A percentile compares a stretch with the other conserved stretches of the same genome.
These are phyloP conservation scores for Gambelia wislizenii DNA, from an alignment of 2,797 vertebrate genomes.

Conservation along the genomic window DNA sequence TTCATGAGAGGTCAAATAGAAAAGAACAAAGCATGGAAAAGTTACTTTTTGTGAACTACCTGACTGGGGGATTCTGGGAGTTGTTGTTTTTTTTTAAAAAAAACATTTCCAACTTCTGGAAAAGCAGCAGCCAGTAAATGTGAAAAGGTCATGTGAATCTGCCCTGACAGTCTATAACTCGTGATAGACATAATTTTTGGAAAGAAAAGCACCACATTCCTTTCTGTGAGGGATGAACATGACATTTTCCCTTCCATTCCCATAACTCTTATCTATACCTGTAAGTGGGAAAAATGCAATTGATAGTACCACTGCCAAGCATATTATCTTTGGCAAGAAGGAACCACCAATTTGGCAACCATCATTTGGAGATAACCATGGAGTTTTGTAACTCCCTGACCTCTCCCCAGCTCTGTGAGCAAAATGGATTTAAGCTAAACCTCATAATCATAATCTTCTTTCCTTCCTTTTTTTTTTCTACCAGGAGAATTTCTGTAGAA, in stretches of 20 bases:
- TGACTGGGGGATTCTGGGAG: too few relatives aligned
- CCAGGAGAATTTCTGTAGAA: neutral
- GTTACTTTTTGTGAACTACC: too few relatives aligned
- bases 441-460: neutral
- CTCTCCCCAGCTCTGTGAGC: neutral
- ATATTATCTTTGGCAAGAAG: conserved; percentile 11
- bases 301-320: conserved; percentile 16
- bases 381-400: neutral
- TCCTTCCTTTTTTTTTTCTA: conserved; percentile 2
- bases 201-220: conserved; percentile 37
- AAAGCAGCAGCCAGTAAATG: neutral
- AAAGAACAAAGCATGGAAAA: too few relatives aligned
- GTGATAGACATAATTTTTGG: conserved; percentile 28
- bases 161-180: neutral
- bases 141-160: conserved; percentile 34
- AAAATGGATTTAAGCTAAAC: neutral
- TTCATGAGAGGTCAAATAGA: neutral
- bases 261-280: conserved; percentile 33
- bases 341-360: neutral
- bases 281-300: conserved; percentile 10
- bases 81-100: too few relatives aligned
- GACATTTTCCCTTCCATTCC: conserved; percentile 6
- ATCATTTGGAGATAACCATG: neutral
- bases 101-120: neutral
- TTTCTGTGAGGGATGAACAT: neutral